Base-by-base conservation (phyloP, 1,140 invertebrate species). In the Macrosteles quadrilineatus region DNA sequence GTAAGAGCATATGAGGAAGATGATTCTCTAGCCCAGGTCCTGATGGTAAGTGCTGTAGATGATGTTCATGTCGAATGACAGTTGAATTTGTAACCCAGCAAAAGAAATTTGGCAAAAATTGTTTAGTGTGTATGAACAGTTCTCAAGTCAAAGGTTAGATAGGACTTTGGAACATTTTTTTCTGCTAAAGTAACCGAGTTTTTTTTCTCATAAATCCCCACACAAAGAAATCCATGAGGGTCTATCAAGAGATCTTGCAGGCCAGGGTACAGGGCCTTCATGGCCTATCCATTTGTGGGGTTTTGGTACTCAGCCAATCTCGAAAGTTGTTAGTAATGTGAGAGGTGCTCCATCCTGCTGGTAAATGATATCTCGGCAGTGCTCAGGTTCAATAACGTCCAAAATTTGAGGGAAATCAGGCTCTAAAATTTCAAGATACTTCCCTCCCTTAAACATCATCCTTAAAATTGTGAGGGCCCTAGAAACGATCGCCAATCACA, bases 221-320 rank as follows among this genome's bases (percentile, higher is more conserved):
- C 23, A 19, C 64, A 47, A 74, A 78, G 55, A 74, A 78, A 64
- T 80, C 77, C 27, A 78, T 27, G 19, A 69, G 71, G 12, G 70
- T 78, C 23, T 79, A 71, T 80, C 78, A 9, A 78, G 78, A 23
- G 74, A 78, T 14, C 75, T 17, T 23, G 79, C 23, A 36, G 75
- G 76, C 78, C 78, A 79, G 9, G n/a, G 11, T 45, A 79, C 69
- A 31, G 71, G 72, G 25, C 76, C 75, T 27, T 73, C 67, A 12
- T 76, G 53, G 25, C 77, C 75, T 45, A 80, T 77, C 75, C 76
- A 79, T 47, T 14, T 30, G n/a, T 36, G 17, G 59, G 23, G 21
- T 67, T 2, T 29, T 32, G 9, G 11, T 36, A 62, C 66, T 71
- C 19, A 68, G 40, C 36, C 43, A 68, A 3, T 63, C 17, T 45